A percentile compares a stretch with the other conserved stretches of the same genome.
These are phyloP conservation scores for Euphydryas editha DNA, from an alignment of 2,888 invertebrate genomes.

Conservation along the genomic window DNA sequence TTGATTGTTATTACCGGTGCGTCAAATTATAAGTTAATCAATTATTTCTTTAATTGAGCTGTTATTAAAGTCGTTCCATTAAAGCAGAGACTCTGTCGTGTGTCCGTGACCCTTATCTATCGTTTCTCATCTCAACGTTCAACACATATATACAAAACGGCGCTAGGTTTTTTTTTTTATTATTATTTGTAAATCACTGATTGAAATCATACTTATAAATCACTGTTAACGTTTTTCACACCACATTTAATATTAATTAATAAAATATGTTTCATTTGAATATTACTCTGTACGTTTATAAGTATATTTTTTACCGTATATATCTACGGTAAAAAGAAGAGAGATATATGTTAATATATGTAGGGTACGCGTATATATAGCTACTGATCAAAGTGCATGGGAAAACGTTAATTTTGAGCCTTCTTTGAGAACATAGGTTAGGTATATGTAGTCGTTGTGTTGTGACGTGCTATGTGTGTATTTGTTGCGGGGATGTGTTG, in stretches of 20 bases:
- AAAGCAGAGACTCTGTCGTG: neutral
- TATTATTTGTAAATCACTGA: neutral
- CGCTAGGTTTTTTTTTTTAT: neutral
- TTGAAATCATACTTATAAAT: neutral
- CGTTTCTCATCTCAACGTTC: neutral
- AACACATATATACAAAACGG: neutral
- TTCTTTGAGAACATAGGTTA: conserved; percentile 3
- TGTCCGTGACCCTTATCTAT: conserved; percentile 2
- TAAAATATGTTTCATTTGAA: neutral
- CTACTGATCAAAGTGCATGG: neutral
- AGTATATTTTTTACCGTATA: neutral
- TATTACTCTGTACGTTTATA: neutral
- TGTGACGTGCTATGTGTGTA: neutral
- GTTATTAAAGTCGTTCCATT: conserved; percentile 4
- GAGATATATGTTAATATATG: no score
- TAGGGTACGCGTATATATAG: neutral
- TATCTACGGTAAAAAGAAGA: neutral
- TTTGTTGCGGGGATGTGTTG: conserved; percentile 18
- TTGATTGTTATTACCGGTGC: conserved; percentile 1
- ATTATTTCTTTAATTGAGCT: conserved; percentile 4
- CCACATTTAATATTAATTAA: neutral
- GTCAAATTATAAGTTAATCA: conserved; percentile 3
- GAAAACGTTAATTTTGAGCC: conserved; percentile 2
- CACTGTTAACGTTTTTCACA: neutral
- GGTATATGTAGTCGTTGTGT: neutral